phyloP scores from a whole-genome alignment of 2,113 vertebrate genomes.

The Fukomys damarensis region DNA sequence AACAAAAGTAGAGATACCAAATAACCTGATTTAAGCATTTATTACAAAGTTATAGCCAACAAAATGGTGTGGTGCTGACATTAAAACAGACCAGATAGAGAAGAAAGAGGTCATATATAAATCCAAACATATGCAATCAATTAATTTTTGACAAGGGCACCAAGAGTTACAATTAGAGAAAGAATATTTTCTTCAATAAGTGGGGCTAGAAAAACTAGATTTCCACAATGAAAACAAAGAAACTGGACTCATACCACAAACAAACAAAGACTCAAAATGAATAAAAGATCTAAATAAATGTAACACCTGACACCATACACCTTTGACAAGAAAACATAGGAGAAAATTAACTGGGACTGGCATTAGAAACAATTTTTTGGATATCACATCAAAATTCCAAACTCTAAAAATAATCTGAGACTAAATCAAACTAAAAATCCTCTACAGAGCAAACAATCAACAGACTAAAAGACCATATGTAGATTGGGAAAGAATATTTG shows the following conservation, averaged over 20 bases:
- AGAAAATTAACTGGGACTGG: not conserved
- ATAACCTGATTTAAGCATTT: not conserved
- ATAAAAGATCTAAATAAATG: not conserved
- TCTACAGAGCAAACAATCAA: not conserved
- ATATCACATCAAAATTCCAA: not conserved
- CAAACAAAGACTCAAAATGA: not conserved
- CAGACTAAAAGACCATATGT: not conserved
- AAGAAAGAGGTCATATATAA: not conserved
- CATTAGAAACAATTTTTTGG: not conserved
- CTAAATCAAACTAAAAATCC: not conserved
- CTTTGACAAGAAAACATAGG: not conserved
- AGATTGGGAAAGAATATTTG: not conserved
- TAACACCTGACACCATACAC: not conserved
- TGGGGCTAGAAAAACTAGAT: not conserved
- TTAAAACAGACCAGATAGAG: not conserved
- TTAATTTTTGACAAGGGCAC: not conserved
- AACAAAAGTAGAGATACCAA: not conserved
- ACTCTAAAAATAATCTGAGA: not conserved
- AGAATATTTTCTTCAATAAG: not conserved
- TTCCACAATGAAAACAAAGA: not conserved
- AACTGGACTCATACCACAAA: not conserved
- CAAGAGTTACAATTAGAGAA: not conserved
- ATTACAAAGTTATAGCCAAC: not conserved
- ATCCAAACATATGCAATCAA: not conserved
- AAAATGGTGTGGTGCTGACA: not conserved